Percentiles rank a stretch among this genome's conserved stretches.
Evolutionary conservation across 2,797 vertebrate genomes (phyloP).

Genomic region (Parambassis ranga): DNA sequence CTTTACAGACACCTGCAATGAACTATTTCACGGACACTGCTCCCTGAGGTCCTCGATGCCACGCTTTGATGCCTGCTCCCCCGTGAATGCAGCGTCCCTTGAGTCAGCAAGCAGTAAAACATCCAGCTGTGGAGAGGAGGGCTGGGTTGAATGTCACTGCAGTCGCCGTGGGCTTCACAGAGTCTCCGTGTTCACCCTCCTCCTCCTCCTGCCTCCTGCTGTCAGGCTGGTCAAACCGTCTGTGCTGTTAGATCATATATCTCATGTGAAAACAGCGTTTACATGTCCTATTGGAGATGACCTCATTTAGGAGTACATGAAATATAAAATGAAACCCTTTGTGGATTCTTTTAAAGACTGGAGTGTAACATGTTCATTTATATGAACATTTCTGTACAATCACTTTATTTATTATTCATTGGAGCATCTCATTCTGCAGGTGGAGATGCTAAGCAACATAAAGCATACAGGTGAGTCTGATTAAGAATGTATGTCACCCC

Average conservation of each 20-base stretch:
- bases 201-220: background rate
- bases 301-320: background rate
- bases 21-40: constrained; percentile 32
- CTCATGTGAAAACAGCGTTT: background rate
- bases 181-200: background rate
- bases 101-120: constrained; percentile 49
- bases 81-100: constrained; percentile 24
- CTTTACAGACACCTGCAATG: constrained; percentile 26
- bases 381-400: too few species aligned
- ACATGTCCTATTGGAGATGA: background rate
- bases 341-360: too few species aligned
- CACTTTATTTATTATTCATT: too few species aligned
- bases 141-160: constrained; percentile 50
- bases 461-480: background rate
- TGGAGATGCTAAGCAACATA: background rate
- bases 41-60: constrained; percentile 32
- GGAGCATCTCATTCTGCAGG: too few species aligned
- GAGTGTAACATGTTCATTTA: too few species aligned
- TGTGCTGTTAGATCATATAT: background rate
- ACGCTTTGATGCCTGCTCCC: constrained; percentile 35
- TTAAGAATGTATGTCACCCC: background rate
- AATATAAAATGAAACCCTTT: too few species aligned
- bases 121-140: constrained; percentile 55
- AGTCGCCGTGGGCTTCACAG: constrained; percentile 7
- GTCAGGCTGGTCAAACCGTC: background rate